phyloP scores from a whole-genome alignment of 2,797 vertebrate species.

The Platalea minor region DNA sequence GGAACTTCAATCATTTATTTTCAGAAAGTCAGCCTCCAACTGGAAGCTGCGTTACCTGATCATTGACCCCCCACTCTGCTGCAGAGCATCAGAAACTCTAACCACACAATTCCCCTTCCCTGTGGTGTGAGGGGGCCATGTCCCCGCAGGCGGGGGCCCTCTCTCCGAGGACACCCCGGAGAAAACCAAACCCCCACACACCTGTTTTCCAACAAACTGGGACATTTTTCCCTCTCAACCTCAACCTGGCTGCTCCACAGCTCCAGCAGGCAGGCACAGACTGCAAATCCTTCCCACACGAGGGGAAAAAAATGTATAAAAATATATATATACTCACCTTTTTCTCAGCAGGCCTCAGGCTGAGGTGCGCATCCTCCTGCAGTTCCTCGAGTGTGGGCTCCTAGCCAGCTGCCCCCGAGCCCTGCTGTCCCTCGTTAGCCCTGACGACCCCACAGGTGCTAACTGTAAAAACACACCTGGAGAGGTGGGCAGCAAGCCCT shows the following conservation, averaged over 20 bases:
- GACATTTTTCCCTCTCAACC: fast-evolving
- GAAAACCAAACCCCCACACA: fast-evolving
- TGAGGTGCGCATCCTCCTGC: fast-evolving
- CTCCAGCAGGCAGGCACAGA: not conserved
- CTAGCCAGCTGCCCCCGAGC: not conserved
- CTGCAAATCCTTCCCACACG: fast-evolving
- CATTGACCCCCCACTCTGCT: fast-evolving
- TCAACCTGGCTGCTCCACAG: not conserved
- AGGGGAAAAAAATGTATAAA: fast-evolving
- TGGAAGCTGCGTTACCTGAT: fast-evolving
- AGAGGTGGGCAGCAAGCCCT: fast-evolving
- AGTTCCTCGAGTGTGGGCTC: fast-evolving
- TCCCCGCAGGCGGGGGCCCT: fast-evolving
- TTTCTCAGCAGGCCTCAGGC: not conserved
- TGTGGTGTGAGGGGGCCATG: fast-evolving
- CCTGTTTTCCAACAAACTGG: not conserved
- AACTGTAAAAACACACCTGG: not conserved
- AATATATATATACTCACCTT: fast-evolving
- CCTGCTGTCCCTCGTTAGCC: not conserved
- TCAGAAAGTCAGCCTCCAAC: not conserved
- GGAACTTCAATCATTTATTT: fast-evolving
- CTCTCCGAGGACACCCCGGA: no score
- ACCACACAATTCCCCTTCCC: not conserved
- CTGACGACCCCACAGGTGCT: not conserved
- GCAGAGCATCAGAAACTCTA: fast-evolving